phyloP scores from a whole-genome alignment of 2,797 vertebrate species.

The Sebastes flavidus region DNA sequence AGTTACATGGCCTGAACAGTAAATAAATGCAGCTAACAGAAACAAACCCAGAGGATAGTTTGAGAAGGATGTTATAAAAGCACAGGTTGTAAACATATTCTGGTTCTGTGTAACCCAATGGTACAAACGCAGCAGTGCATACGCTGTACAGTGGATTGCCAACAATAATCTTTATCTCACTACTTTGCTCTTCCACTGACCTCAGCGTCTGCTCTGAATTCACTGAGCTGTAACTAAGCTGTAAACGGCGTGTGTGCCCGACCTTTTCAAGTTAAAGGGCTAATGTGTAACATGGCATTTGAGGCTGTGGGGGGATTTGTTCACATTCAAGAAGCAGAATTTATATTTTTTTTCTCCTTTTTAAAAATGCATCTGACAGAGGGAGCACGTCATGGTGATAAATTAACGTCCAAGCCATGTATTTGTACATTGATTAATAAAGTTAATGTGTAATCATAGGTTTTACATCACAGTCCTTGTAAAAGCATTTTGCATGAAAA shows the following conservation, averaged over 20 bases:
- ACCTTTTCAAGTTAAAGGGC: conserved; percentile 46
- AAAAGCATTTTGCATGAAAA: not conserved
- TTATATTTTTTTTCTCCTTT: not conserved
- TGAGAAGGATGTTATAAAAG: not conserved
- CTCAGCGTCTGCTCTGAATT: conserved; percentile 22
- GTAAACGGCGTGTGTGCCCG: not conserved
- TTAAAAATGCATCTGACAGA: not conserved
- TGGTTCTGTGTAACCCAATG: not conserved
- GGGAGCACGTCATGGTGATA: not conserved
- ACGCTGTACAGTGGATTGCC: not conserved
- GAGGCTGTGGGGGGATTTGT: conserved; percentile 1
- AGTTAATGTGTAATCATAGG: not conserved
- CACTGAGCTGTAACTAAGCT: conserved; percentile 25
- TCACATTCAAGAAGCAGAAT: not conserved
- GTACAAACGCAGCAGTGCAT: not conserved
- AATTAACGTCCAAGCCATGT: not conserved
- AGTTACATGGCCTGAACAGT: not conserved
- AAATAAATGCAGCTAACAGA: not conserved
- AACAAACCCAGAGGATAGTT: not conserved
- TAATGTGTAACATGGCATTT: not conserved
- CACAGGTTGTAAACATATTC: not conserved
- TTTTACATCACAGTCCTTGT: not conserved
- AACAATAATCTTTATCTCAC: not conserved
- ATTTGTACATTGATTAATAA: not conserved
- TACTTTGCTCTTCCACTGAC: not conserved